Evolutionary conservation across 1,140 invertebrate genomes (phyloP).

Genomic region (Camponotus vicinus): DNA sequence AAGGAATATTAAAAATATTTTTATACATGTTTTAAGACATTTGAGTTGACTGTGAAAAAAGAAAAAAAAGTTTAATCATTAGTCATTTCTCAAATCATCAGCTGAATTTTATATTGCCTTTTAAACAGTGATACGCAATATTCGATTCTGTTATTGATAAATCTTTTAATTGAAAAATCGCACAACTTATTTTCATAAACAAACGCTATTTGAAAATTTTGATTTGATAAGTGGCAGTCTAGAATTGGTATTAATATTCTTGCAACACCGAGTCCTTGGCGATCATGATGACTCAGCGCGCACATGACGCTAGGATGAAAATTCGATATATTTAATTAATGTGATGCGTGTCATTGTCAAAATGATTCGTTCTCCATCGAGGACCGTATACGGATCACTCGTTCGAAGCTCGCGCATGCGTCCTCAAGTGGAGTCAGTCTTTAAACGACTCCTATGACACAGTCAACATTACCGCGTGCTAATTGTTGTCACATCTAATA

Average conservation of each 20-base stretch:
- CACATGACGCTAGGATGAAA: not conserved
- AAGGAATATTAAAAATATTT: conserved; percentile 15
- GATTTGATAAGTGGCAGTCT: conserved; percentile 43
- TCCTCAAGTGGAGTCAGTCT: conserved; percentile 7
- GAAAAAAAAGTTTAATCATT: conserved; percentile 1
- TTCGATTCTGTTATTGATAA: not conserved
- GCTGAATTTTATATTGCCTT: not conserved
- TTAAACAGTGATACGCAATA: not conserved
- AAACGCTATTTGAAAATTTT: conserved; percentile 35
- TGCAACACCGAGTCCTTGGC: not conserved
- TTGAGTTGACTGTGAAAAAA: not conserved
- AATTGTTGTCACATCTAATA: conserved; percentile 41
- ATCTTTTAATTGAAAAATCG: not conserved
- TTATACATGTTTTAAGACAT: not conserved
- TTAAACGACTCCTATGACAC: conserved; percentile 6
- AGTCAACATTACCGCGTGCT: conserved; percentile 38
- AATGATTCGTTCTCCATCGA: conserved; percentile 17
- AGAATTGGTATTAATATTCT: conserved; percentile 28
- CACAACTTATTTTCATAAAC: conserved; percentile 13
- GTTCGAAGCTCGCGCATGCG: conserved; percentile 8
- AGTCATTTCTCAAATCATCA: conserved; percentile 1
- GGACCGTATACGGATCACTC: conserved; percentile 35
- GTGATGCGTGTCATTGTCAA: conserved; percentile 3
- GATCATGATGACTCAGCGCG: not conserved
- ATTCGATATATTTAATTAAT: not conserved